Conservation (phyloP, 2,113 vertebrate genomes). For the Cheirogaleus medius region DNA sequence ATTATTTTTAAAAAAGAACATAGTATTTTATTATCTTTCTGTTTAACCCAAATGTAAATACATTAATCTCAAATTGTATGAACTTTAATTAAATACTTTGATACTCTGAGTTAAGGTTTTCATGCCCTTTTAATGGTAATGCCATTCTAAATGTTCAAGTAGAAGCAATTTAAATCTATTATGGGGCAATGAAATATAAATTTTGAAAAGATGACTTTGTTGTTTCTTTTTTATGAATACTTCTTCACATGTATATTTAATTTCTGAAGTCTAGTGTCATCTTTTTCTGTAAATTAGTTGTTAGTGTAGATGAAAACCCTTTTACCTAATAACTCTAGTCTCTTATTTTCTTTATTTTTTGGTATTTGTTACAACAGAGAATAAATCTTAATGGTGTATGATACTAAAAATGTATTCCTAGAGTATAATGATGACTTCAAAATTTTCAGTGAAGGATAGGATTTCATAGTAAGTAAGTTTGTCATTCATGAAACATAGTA, state of each 20-base stretch:
- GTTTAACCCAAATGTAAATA: background rate
- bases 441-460: constrained; percentile 64
- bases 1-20: background rate
- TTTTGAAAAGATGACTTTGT: background rate
- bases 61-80: background rate
- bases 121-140: background rate
- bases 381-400: constrained; percentile 78
- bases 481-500: constrained; percentile 45
- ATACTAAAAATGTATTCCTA: constrained; percentile 74
- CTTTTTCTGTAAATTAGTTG: background rate
- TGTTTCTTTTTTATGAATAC: background rate
- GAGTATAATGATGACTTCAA: constrained; percentile 55
- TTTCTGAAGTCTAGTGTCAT: background rate
- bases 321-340: constrained; percentile 73
- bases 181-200: background rate
- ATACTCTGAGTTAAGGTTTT: constrained; percentile 1
- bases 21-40: background rate
- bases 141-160: background rate
- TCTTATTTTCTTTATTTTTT: constrained; percentile 71
- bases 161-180: background rate
- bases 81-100: background rate
- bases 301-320: constrained; percentile 77
- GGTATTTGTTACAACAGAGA: constrained; percentile 73
- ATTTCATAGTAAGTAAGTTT: constrained; percentile 75
- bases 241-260: background rate